phyloP scores from a whole-genome alignment of 2,113 vertebrate genomes.

The Haliaeetus leucogaster region DNA sequence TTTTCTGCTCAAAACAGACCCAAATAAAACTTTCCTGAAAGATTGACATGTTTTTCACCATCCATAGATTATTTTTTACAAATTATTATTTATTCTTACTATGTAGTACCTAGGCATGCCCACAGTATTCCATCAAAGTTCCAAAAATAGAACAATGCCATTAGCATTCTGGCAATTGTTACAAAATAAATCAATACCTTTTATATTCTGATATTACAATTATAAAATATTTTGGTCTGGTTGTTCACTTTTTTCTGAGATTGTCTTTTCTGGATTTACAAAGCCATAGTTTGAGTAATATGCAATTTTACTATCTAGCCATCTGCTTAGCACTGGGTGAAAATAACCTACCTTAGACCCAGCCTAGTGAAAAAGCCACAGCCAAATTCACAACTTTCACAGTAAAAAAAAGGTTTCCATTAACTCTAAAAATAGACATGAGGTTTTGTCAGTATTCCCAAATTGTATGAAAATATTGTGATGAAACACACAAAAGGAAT shows the following conservation, averaged over 20 bases:
- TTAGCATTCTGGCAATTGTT: not conserved
- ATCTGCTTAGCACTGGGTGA: not conserved
- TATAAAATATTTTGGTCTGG: fast-evolving
- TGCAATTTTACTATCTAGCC: not conserved
- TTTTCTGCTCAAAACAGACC: not conserved
- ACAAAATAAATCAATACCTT: not conserved
- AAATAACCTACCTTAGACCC: not conserved
- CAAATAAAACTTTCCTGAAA: not conserved
- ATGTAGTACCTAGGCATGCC: fast-evolving
- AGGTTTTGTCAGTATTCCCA: not conserved
- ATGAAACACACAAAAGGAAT: not conserved
- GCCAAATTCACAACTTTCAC: not conserved
- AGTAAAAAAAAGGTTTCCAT: not conserved
- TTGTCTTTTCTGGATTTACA: not conserved
- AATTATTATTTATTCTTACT: not conserved
- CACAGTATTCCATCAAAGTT: not conserved
- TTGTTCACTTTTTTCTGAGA: not conserved
- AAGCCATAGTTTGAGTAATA: not conserved
- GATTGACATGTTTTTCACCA: fast-evolving
- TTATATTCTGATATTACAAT: not conserved
- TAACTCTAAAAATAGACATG: not conserved
- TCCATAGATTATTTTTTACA: not conserved
- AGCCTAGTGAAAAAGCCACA: not conserved
- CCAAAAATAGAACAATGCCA: not conserved
- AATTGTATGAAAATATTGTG: not conserved